phyloP scores from a whole-genome alignment of 2,113 vertebrate genomes.

The Lamprotornis superbus region DNA sequence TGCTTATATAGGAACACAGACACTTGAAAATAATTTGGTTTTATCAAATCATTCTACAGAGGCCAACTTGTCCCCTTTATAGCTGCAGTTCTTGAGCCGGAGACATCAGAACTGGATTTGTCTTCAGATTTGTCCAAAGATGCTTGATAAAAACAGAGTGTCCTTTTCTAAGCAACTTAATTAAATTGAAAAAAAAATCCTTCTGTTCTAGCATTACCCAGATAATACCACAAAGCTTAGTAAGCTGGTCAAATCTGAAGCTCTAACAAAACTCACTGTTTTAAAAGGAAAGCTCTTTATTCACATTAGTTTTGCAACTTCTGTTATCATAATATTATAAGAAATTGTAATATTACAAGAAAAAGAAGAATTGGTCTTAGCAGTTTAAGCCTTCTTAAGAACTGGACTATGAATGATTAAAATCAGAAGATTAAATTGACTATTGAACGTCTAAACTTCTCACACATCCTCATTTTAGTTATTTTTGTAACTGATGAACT shows the following conservation, averaged over 20 bases:
- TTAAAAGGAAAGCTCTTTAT: background rate
- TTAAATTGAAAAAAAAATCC: background rate
- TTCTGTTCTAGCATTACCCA: background rate
- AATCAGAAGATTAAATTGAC: constrained; percentile 3
- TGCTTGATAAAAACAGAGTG: background rate
- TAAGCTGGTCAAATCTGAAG: background rate
- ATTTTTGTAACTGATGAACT: constrained; percentile 1
- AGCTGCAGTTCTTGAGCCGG: background rate
- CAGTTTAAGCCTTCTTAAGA: constrained; percentile 11
- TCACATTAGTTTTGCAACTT: background rate
- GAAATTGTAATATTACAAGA: background rate
- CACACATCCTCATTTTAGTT: constrained; percentile 22
- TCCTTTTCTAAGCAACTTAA: background rate
- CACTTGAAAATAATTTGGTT: constrained; percentile 52
- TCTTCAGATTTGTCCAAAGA: background rate
- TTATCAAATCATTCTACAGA: background rate
- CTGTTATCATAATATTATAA: background rate
- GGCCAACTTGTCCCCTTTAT: background rate
- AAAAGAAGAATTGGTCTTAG: background rate
- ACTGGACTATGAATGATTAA: background rate
- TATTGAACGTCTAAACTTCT: background rate
- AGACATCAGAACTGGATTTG: background rate
- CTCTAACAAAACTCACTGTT: background rate
- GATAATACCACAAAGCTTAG: background rate
- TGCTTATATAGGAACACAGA: constrained; percentile 42